Evolutionary conservation across 1,140 invertebrate genomes (phyloP).

Genomic region (Papilio helenus): DNA sequence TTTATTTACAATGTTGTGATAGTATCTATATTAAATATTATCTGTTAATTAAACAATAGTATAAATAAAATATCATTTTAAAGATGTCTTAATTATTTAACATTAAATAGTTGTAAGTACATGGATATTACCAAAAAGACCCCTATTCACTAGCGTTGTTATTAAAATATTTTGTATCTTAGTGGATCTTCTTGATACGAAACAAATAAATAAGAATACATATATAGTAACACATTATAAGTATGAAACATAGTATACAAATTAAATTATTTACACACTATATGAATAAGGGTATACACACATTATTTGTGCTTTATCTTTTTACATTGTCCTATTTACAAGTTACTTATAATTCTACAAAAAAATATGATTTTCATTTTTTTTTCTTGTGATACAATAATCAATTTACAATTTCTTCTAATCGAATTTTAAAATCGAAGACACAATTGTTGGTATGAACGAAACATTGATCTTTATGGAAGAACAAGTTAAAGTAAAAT

Average conservation of each 20-base stretch:
- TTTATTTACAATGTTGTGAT: conserved; percentile 71
- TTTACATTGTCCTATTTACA: background rate
- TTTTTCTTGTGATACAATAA: background rate
- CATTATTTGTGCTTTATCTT: conserved; percentile 15
- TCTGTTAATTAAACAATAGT: conserved; percentile 39
- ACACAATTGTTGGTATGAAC: no score
- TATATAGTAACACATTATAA: conserved; percentile 29
- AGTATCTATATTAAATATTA: conserved; percentile 47
- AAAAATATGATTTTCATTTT: background rate
- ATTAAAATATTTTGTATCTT: conserved; percentile 21
- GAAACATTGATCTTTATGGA: no score
- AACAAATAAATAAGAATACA: conserved; percentile 8
- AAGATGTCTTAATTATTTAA: conserved; percentile 38
- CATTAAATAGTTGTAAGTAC: conserved; percentile 39
- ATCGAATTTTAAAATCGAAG: no score
- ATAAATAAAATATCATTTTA: conserved; percentile 45
- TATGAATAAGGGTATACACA: background rate
- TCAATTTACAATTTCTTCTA: background rate
- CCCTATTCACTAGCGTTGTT: conserved; percentile 8
- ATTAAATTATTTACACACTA: conserved; percentile 28
- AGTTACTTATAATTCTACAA: background rate
- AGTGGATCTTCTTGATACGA: conserved; percentile 16
- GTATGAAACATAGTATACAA: background rate
- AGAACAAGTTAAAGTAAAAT: no score
- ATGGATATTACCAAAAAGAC: conserved; percentile 26